Evolutionary conservation across 2,888 invertebrate genomes (phyloP).

Genomic region (Catocala fraxini): DNA sequence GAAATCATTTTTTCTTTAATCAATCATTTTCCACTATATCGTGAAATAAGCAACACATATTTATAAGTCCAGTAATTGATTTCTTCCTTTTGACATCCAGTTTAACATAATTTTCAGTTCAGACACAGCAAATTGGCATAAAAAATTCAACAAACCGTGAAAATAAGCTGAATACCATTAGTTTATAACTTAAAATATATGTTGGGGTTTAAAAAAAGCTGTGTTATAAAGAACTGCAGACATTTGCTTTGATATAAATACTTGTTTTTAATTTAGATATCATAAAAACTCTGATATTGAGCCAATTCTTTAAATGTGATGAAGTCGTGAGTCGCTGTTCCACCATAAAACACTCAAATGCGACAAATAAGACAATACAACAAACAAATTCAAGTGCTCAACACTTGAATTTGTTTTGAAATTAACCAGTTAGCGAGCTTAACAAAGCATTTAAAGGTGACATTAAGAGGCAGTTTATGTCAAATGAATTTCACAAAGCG

Average conservation of each 20-base stretch:
- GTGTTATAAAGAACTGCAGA: constrained; percentile 36
- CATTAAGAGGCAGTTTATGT: constrained; percentile 64
- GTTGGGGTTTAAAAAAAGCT: constrained; percentile 33
- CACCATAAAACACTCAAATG: constrained; percentile 39
- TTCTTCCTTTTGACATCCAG: not conserved
- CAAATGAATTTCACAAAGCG: constrained; percentile 60
- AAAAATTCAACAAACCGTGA: constrained; percentile 19
- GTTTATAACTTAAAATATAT: constrained; percentile 37
- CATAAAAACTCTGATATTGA: constrained; percentile 65
- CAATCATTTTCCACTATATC: constrained; percentile 6
- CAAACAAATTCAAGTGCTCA: too few species aligned
- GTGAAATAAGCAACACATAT: not conserved
- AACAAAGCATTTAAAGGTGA: constrained; percentile 60
- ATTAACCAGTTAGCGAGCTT: constrained; percentile 47
- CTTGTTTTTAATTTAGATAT: constrained; percentile 58
- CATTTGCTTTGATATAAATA: constrained; percentile 54
- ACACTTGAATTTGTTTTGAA: constrained; percentile 47
- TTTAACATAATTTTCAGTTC: constrained; percentile 5
- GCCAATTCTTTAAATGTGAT: constrained; percentile 64
- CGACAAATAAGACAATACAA: constrained; percentile 43
- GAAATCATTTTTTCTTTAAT: constrained; percentile 22
- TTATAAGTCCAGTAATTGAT: not conserved
- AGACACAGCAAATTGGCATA: constrained; percentile 10
- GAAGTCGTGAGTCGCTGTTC: constrained; percentile 49
- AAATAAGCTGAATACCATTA: constrained; percentile 11